Evolutionary conservation across 2,797 vertebrate species (phyloP).

Genomic region (Crenuchus spilurus): DNA sequence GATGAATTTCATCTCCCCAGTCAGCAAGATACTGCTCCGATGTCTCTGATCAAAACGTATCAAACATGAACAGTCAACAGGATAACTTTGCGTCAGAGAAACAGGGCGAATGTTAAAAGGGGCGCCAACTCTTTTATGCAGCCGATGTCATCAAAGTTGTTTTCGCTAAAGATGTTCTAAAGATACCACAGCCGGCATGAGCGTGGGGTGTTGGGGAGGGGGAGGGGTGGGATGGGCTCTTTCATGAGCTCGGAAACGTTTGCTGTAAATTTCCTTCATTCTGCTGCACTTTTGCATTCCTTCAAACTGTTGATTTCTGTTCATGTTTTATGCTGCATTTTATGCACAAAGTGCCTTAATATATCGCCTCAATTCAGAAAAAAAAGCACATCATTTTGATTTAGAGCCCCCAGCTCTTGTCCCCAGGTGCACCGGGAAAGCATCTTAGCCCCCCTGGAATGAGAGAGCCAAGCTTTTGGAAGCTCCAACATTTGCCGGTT

Average conservation of each 20-base stretch:
- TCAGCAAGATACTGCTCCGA: background rate
- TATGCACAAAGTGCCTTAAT: conserved; percentile 33
- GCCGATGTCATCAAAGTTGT: conserved; percentile 14
- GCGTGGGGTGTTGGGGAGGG: too few species aligned
- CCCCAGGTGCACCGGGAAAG: conserved; percentile 39
- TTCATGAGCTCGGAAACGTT: background rate
- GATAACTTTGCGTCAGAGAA: background rate
- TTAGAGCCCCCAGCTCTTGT: conserved; percentile 53
- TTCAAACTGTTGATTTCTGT: conserved; percentile 27
- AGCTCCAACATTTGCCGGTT: conserved; percentile 69
- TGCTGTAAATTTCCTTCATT: conserved; percentile 18
- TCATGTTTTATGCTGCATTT: conserved; percentile 20
- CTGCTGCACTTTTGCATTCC: background rate
- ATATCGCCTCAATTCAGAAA: conserved; percentile 49
- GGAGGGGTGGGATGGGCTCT: too few species aligned
- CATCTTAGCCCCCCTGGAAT: conserved; percentile 15
- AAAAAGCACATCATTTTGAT: conserved; percentile 63
- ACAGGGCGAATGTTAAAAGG: background rate
- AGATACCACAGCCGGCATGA: background rate
- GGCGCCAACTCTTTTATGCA: conserved; percentile 7
- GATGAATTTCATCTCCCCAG: background rate
- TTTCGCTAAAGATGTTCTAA: conserved; percentile 10
- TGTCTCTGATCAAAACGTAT: conserved; percentile 15
- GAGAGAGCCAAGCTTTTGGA: conserved; percentile 24
- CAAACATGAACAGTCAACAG: background rate